phyloP scores from a whole-genome alignment of 2,888 invertebrate genomes.

The Pantelozetes paolii region DNA sequence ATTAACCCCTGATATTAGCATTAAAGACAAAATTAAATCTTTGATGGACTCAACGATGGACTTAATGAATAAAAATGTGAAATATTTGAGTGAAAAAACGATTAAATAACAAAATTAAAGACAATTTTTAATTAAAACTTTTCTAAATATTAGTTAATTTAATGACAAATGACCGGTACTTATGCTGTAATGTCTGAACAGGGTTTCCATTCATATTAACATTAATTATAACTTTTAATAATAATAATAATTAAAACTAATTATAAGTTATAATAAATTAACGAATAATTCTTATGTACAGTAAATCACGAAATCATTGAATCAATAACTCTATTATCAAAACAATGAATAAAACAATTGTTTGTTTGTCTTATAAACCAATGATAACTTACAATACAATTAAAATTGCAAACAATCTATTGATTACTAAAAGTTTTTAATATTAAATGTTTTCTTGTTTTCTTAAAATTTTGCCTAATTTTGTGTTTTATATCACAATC shows the following conservation, averaged over 20 bases:
- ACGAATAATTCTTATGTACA: not conserved
- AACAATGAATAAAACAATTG: not conserved
- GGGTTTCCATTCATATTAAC: too few relatives aligned
- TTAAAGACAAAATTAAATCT: too few relatives aligned
- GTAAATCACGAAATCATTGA: not conserved
- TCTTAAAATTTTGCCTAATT: not conserved
- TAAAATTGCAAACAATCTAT: constrained; percentile 13
- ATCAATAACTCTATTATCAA: constrained; percentile 22
- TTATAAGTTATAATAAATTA: not conserved
- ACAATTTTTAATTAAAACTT: too few relatives aligned
- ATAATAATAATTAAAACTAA: not conserved
- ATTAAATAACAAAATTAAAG: too few relatives aligned
- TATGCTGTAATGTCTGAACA: too few relatives aligned
- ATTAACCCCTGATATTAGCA: too few relatives aligned
- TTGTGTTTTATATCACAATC: constrained; percentile 5
- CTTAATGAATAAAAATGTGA: too few relatives aligned
- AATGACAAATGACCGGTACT: not conserved
- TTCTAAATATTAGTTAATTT: not conserved
- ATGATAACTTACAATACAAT: not conserved
- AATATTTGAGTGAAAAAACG: too few relatives aligned
- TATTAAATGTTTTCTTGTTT: not conserved
- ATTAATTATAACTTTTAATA: not conserved
- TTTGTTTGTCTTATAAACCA: not conserved
- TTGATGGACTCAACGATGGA: too few relatives aligned
- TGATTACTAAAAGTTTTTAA: not conserved